These are phyloP conservation scores for Perizoma flavofasciatum DNA, from an alignment of 2,888 invertebrate species.

Conservation along the genomic window DNA sequence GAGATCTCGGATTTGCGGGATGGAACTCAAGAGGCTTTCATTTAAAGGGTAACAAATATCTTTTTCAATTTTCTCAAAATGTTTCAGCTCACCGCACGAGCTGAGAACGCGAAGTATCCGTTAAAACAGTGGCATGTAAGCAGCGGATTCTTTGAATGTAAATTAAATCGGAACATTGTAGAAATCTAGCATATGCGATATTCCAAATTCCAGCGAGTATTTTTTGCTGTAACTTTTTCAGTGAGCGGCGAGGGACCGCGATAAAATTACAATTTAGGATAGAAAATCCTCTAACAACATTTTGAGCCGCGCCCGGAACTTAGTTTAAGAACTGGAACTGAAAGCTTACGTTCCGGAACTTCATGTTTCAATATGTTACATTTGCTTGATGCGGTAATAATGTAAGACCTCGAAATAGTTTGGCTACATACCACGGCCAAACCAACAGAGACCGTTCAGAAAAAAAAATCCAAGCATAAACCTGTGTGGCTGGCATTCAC, in stretches of 20 bases:
- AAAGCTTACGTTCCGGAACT: slow-evolving; percentile 25
- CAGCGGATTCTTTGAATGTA: slow-evolving; percentile 27
- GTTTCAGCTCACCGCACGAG: slow-evolving; percentile 5
- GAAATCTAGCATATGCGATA: slow-evolving; percentile 32
- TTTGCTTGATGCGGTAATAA: slow-evolving; percentile 15
- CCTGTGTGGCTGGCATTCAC: no score
- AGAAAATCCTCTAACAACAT: slow-evolving; percentile 34
- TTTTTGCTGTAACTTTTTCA: slow-evolving; percentile 38
- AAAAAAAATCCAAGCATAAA: no score
- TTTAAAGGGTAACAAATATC: slow-evolving; percentile 8
- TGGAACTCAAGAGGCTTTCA: slow-evolving; percentile 1
- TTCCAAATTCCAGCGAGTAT: slow-evolving; percentile 25
- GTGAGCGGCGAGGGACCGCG: slow-evolving; percentile 27
- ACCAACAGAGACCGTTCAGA: no score
- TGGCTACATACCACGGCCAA: no score
- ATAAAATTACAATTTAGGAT: slow-evolving; percentile 40
- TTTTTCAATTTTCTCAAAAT: slow-evolving; percentile 20
- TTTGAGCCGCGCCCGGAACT: slow-evolving; percentile 29
- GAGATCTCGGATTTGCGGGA: slow-evolving; percentile 25
- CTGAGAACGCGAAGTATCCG: slow-evolving; percentile 6
- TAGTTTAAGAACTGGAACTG: slow-evolving; percentile 27
- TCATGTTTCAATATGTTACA: slow-evolving; percentile 16
- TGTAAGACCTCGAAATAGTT: neutral
- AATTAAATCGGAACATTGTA: slow-evolving; percentile 33
- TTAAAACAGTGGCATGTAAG: slow-evolving; percentile 23